phyloP scores from a whole-genome alignment of 2,888 invertebrate species.

The Ischnura elegans region DNA sequence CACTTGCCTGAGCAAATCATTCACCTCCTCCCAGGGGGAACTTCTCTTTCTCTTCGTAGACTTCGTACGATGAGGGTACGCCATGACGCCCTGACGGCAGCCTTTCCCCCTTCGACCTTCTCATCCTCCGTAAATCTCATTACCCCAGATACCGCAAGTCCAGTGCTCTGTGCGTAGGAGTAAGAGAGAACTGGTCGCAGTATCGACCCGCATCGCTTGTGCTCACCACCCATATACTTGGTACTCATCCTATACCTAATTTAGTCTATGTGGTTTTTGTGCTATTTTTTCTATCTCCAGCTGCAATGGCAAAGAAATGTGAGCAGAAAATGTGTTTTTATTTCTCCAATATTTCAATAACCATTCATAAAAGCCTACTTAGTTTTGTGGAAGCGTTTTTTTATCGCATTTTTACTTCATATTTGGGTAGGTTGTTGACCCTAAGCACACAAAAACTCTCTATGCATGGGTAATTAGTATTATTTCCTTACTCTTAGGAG shows the following conservation, averaged over 20 bases:
- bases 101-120: slow-evolving; percentile 34
- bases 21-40: neutral
- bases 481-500: too few species aligned
- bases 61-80: neutral
- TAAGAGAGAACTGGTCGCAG: slow-evolving; percentile 36
- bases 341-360: too few species aligned
- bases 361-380: too few species aligned
- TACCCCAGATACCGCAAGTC: slow-evolving; percentile 39
- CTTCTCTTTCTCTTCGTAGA: neutral
- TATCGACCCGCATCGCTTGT: slow-evolving; percentile 28
- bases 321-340: too few species aligned
- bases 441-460: too few species aligned
- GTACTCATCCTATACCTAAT: neutral
- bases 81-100: neutral
- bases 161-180: slow-evolving; percentile 53
- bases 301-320: neutral
- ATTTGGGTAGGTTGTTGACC: too few species aligned
- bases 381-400: too few species aligned
- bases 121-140: neutral
- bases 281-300: neutral
- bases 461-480: too few species aligned
- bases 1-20: too few species aligned
- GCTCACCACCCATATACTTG: neutral
- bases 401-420: too few species aligned
- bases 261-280: too few species aligned